A percentile compares a stretch with the other conserved stretches of the same genome.
Conservation (phyloP, 1,140 invertebrate species). For the Scaptodrosophila lebanonensis region DNA sequence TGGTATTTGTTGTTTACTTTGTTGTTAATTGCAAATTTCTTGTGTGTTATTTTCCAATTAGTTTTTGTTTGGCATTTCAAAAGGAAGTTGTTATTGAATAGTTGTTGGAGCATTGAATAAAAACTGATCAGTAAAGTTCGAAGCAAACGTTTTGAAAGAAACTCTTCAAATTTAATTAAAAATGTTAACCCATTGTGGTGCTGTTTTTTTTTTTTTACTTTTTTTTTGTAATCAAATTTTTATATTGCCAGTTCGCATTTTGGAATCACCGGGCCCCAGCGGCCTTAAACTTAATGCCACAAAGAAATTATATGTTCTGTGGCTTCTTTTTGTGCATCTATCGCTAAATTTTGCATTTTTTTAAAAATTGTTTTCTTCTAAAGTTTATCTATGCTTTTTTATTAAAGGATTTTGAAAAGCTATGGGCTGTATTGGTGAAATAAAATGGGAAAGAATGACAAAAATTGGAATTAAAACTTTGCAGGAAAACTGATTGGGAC, state of each 20-base stretch:
- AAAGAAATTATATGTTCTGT: no score
- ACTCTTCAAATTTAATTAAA: slow-evolving; percentile 20
- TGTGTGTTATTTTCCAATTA: background rate
- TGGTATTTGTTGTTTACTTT: slow-evolving; percentile 59
- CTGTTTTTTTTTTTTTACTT: background rate
- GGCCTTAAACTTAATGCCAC: no score
- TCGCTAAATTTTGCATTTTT: background rate
- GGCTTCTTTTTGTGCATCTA: no score
- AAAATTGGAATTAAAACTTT: no score
- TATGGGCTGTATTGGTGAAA: no score
- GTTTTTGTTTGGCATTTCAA: slow-evolving; percentile 20
- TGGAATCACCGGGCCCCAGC: no score
- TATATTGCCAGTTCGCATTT: slow-evolving; percentile 8
- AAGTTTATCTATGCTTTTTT: background rate
- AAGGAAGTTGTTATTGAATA: slow-evolving; percentile 4
- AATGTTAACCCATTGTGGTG: slow-evolving; percentile 29
- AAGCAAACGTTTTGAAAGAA: no score
- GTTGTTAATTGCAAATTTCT: slow-evolving; percentile 46
- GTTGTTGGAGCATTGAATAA: background rate
- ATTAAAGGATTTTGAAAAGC: no score
- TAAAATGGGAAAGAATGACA: no score
- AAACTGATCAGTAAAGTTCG: background rate
- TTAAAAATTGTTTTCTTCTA: background rate
- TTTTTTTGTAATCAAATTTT: background rate
- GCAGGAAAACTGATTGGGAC: no score